Base-by-base conservation (phyloP, 2,113 vertebrate genomes). In the Menidia beryllina region DNA sequence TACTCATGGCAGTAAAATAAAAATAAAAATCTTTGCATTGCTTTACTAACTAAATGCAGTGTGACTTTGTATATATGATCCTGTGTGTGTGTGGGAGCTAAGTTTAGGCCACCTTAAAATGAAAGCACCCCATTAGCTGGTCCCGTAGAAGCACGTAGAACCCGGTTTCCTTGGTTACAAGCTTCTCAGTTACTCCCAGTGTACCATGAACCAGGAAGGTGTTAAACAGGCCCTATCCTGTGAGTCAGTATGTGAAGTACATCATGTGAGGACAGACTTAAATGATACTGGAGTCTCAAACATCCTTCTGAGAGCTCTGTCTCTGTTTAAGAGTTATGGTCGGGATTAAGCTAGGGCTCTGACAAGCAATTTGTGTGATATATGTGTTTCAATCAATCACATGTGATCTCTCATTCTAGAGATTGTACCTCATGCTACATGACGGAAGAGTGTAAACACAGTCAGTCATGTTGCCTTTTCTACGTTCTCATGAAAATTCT, bases 121-220 rank as follows among this genome's bases (percentile, higher is more conserved):
- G 23, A 58, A 50, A 72, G 53, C 54, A 76, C 61, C 50, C 17
- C 60, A 72, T 77, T 74, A 77, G 39, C 34, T 27, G n/a, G 78
- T 57, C 50, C 60, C 45, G 50, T 77, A n/a, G n/a, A 68, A 65
- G 47, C 51, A 63, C 36, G 63, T 48, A 64, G 69, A 74, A 78
- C 61, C 67, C 64, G 75, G 84, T 84, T 84, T 67, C 86, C 86
- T 53, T 62, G 83, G 83, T 83, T 81, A 83, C 80, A 0, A 68
- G 68, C 49, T 59, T 69, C 45, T 47, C 21, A 69, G 64, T 69
- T 66, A 64, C 65, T 80, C 75, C 55, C 77, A 61, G 50, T 10
- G 63, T 67, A 81, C 23, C 59, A 19, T 58, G 15, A 49, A 26
- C 49, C 53, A 79, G 17, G 27, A 68, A 55, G 26, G 25, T 39